A percentile compares a stretch with the other conserved stretches of the same genome.
phyloP scores from a whole-genome alignment of 2,113 vertebrate genomes.

The Rana temporaria region DNA sequence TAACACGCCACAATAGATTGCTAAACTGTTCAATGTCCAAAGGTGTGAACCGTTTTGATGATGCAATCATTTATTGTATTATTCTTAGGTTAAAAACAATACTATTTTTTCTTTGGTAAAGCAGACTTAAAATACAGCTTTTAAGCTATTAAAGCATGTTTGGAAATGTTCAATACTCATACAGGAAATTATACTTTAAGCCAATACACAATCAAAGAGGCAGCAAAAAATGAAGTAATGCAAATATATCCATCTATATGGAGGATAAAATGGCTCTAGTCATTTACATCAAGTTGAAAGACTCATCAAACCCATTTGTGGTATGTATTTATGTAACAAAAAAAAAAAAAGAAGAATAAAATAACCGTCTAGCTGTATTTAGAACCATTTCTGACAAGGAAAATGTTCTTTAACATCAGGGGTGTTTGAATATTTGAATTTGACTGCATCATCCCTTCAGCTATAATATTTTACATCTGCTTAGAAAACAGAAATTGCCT shows the following conservation, averaged over 20 bases:
- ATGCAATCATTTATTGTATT: no score
- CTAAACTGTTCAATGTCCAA: no score
- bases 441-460: neutral
- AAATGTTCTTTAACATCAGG: constrained; percentile 25
- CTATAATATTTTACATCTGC: constrained; percentile 33
- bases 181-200: constrained; percentile 16
- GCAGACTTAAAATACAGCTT: neutral
- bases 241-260: neutral
- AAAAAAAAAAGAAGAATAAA: neutral
- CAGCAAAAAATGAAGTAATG: constrained; percentile 5
- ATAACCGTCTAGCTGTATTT: constrained; percentile 39
- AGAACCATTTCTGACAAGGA: constrained; percentile 22
- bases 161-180: neutral
- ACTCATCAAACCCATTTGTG: constrained; percentile 51
- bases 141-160: neutral
- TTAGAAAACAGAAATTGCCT: constrained; percentile 31
- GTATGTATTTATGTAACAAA: constrained; percentile 33
- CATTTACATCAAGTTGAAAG: constrained; percentile 53
- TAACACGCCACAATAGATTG: no score
- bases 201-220: constrained; percentile 1
- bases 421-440: neutral
- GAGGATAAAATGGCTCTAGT: constrained; percentile 11
- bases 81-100: no score
- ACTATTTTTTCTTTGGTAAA: neutral
- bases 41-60: no score